A percentile compares a stretch with the other conserved stretches of the same genome.
These are phyloP conservation scores for Hypotaenidia okinawae DNA, from an alignment of 2,797 vertebrate species.

Conservation along the genomic window DNA sequence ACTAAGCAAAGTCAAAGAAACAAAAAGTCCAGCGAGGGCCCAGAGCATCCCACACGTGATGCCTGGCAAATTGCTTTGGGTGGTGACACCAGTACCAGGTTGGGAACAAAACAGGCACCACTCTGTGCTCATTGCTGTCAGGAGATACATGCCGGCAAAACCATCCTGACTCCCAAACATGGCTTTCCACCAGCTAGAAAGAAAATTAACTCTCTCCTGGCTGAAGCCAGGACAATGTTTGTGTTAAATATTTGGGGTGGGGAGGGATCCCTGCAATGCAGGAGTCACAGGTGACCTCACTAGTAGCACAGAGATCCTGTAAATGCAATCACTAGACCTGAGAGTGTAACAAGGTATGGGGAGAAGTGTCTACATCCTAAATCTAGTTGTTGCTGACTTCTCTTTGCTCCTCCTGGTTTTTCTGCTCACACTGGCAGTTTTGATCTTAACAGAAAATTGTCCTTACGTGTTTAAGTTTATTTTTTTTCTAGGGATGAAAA, in stretches of 20 bases:
- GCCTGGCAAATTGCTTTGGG: conserved; percentile 28
- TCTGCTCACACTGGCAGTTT: neutral
- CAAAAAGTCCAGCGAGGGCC: neutral
- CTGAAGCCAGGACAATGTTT: too few relatives aligned
- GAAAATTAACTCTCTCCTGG: too few relatives aligned
- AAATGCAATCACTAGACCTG: neutral
- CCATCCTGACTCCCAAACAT: too few relatives aligned
- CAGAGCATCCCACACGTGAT: conserved; percentile 55
- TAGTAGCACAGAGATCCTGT: neutral
- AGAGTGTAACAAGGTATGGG: neutral
- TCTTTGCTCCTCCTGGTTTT: conserved; percentile 31
- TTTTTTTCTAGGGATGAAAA: neutral
- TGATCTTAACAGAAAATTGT: neutral
- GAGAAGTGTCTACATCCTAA: conserved; percentile 53
- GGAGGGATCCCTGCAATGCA: neutral
- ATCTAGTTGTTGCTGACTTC: conserved; percentile 63
- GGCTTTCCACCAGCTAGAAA: too few relatives aligned
- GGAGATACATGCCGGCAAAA: conserved; percentile 55
- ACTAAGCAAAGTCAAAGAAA: neutral
- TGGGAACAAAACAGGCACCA: conserved; percentile 68
- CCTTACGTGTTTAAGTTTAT: neutral
- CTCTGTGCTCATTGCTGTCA: conserved; percentile 69
- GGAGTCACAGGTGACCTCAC: neutral
- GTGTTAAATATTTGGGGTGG: neutral
- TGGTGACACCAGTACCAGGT: conserved; percentile 65